phyloP scores from a whole-genome alignment of 2,113 vertebrate genomes.

The Muntiacus muntjak region DNA sequence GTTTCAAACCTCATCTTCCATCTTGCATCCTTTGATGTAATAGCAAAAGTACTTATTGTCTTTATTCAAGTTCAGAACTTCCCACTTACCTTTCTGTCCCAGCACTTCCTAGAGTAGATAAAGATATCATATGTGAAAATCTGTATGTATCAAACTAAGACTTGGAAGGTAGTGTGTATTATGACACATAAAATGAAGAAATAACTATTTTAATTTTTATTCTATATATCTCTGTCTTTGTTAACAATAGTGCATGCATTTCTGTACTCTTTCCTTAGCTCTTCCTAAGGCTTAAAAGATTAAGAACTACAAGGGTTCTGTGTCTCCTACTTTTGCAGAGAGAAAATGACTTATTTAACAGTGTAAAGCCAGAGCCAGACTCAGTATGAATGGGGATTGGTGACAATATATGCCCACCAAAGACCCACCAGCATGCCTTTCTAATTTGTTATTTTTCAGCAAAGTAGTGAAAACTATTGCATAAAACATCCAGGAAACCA shows the following conservation, averaged over 20 bases:
- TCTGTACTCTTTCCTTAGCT: not conserved
- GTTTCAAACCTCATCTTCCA: constrained; percentile 21
- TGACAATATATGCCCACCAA: not conserved
- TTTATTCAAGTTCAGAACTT: constrained; percentile 61
- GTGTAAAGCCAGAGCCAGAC: constrained; percentile 42
- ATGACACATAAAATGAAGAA: not conserved
- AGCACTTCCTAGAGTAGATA: constrained; percentile 1
- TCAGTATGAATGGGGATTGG: constrained; percentile 32
- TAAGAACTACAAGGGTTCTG: not conserved
- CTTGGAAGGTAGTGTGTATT: constrained; percentile 63
- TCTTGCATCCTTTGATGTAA: constrained; percentile 52
- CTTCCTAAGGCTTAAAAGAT: not conserved
- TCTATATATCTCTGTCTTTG: not conserved
- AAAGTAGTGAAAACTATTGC: constrained; percentile 80
- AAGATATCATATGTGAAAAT: constrained; percentile 23
- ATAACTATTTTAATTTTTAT: not conserved
- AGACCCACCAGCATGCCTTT: not conserved
- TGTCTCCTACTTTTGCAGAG: constrained; percentile 54
- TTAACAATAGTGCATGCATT: constrained; percentile 32
- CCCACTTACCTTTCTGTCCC: constrained; percentile 31
- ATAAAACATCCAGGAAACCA: constrained; percentile 76
- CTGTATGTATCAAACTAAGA: constrained; percentile 32
- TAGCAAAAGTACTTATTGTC: constrained; percentile 41
- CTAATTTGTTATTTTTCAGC: constrained; percentile 75
- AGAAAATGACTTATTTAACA: constrained; percentile 39